phyloP scores from a whole-genome alignment of 1,140 invertebrate genomes.

The Drosophila bocki region DNA sequence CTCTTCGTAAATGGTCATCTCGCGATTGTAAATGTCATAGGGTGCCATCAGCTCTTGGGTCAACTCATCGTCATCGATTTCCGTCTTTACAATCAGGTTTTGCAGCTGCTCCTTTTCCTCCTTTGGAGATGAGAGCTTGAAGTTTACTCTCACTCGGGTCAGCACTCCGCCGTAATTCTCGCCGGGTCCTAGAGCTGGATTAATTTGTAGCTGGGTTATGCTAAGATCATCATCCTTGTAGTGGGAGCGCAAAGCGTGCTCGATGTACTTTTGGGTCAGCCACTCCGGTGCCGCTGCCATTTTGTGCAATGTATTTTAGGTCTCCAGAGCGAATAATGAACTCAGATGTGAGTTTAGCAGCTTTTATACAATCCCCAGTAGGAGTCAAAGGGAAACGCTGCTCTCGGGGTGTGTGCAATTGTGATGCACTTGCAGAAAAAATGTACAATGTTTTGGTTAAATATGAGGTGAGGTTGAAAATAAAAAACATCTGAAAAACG shows the following conservation, averaged over 20 bases:
- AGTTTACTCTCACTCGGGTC: constrained; percentile 53
- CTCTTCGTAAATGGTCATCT: constrained; percentile 79
- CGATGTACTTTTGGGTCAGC: constrained; percentile 71
- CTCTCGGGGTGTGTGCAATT: neutral
- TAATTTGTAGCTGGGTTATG: constrained; percentile 53
- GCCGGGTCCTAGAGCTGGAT: constrained; percentile 77
- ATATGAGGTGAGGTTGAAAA: neutral
- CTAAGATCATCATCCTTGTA: constrained; percentile 52
- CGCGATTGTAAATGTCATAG: constrained; percentile 80
- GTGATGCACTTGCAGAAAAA: constrained; percentile 10
- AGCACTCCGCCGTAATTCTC: constrained; percentile 81
- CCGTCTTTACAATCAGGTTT: constrained; percentile 71
- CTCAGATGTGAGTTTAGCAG: neutral
- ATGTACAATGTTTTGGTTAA: neutral
- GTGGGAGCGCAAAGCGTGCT: constrained; percentile 60
- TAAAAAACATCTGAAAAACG: no score
- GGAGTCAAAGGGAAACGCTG: constrained; percentile 8
- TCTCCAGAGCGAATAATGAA: neutral
- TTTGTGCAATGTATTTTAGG: constrained; percentile 20
- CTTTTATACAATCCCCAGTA: constrained; percentile 45
- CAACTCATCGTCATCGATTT: constrained; percentile 73
- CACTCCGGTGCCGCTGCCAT: constrained; percentile 73
- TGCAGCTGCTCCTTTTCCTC: constrained; percentile 2
- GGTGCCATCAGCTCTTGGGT: constrained; percentile 69
- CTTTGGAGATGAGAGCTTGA: constrained; percentile 16